Percentiles rank a stretch among this genome's conserved stretches.
phyloP scores from a whole-genome alignment of 2,888 invertebrate genomes.

The Phragmatobia fuliginosa region DNA sequence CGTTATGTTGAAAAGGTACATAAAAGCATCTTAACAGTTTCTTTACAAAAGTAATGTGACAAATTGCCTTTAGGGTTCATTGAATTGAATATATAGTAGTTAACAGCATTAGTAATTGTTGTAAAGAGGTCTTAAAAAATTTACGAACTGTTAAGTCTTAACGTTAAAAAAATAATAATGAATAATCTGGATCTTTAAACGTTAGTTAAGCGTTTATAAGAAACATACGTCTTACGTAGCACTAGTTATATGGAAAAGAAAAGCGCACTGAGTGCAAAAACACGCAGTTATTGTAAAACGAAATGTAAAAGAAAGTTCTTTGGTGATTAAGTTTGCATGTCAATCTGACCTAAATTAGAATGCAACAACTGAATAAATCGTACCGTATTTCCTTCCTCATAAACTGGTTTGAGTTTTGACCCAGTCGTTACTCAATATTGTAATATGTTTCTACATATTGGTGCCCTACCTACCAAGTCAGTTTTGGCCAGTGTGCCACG shows the following conservation, averaged over 20 bases:
- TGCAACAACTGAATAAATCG: neutral
- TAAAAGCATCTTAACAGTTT: too few relatives aligned
- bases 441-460: neutral
- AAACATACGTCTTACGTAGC: neutral
- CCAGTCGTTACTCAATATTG: slow-evolving; percentile 15
- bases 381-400: slow-evolving; percentile 3
- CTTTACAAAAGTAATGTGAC: too few relatives aligned
- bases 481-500: slow-evolving; percentile 31
- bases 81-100: too few relatives aligned
- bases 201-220: too few relatives aligned
- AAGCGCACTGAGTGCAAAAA: neutral
- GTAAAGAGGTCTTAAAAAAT: neutral
- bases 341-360: slow-evolving; percentile 2
- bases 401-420: slow-evolving; percentile 9
- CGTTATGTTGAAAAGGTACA: neutral
- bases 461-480: slow-evolving; percentile 13
- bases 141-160: too few relatives aligned
- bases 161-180: too few relatives aligned
- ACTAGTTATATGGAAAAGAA: neutral
- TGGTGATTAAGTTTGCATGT: neutral
- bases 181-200: too few relatives aligned
- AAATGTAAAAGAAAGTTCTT: slow-evolving; percentile 1
- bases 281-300: neutral
- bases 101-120: neutral
- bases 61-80: too few relatives aligned